phyloP scores from a whole-genome alignment of 2,113 vertebrate genomes.

The Tinamus guttatus region DNA sequence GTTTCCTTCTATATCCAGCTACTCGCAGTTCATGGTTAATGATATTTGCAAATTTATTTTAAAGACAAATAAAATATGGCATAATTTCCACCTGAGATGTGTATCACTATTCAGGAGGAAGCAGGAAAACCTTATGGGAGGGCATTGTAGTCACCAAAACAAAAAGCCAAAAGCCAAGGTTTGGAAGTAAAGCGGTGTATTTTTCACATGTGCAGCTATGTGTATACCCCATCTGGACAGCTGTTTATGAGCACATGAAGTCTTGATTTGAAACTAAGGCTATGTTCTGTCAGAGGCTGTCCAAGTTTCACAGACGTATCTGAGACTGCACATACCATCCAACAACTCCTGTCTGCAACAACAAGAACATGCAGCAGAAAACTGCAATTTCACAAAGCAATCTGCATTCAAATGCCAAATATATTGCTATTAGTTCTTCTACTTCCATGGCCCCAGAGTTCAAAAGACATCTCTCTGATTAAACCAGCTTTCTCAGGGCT shows the following conservation, averaged over 20 bases:
- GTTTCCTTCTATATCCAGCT: neutral
- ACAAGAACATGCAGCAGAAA: neutral
- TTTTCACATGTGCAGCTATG: neutral
- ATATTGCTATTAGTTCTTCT: neutral
- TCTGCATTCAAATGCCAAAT: neutral
- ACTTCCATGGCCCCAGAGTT: neutral
- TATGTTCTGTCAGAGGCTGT: neutral
- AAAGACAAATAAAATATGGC: neutral
- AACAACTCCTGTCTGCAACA: neutral
- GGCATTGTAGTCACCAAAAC: neutral
- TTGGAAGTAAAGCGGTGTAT: neutral
- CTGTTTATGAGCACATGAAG: neutral
- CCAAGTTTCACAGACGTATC: neutral
- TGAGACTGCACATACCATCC: neutral
- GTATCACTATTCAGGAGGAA: neutral
- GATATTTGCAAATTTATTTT: neutral
- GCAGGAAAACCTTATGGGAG: neutral
- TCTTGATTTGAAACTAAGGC: neutral
- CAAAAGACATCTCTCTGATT: neutral
- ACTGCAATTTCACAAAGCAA: neutral
- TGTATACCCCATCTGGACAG: neutral
- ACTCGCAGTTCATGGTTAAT: neutral
- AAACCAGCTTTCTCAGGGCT: neutral
- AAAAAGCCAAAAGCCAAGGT: accelerated
- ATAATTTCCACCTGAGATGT: neutral